Evolutionary conservation across 2,888 invertebrate species (phyloP).

Genomic region (Luperina testacea): DNA sequence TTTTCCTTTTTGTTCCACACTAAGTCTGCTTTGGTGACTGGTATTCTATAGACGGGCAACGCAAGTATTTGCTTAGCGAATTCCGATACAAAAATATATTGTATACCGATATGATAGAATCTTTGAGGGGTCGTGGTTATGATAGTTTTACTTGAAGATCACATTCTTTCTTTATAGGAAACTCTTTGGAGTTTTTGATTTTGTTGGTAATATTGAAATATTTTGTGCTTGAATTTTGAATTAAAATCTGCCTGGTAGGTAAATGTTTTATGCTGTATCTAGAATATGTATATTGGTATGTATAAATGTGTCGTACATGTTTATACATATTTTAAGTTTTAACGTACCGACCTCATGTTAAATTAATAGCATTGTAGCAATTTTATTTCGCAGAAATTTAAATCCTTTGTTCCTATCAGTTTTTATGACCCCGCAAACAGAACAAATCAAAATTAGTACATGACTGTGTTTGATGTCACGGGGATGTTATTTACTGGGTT

Average conservation of each 20-base stretch:
- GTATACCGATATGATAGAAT: slow-evolving; percentile 25
- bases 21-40: slow-evolving; percentile 64
- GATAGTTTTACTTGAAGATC: slow-evolving; percentile 37
- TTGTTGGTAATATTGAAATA: neutral
- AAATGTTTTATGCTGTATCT: neutral
- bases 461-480: neutral
- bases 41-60: slow-evolving; percentile 68
- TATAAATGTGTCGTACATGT: neutral
- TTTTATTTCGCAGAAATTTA: slow-evolving; percentile 1
- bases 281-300: neutral
- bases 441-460: neutral
- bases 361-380: neutral
- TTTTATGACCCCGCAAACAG: neutral
- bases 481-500: neutral
- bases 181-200: slow-evolving; percentile 20
- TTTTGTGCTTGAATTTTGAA: neutral
- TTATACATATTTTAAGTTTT: neutral
- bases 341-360: slow-evolving; percentile 8
- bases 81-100: slow-evolving; percentile 59
- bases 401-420: neutral
- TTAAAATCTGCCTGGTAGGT: neutral
- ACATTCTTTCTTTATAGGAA: slow-evolving; percentile 26
- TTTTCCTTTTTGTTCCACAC: slow-evolving; percentile 69
- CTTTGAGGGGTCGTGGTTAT: slow-evolving; percentile 30
- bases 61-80: slow-evolving; percentile 70